Conservation (phyloP, 1,140 invertebrate genomes). For the Octopus sinensis region DNA sequence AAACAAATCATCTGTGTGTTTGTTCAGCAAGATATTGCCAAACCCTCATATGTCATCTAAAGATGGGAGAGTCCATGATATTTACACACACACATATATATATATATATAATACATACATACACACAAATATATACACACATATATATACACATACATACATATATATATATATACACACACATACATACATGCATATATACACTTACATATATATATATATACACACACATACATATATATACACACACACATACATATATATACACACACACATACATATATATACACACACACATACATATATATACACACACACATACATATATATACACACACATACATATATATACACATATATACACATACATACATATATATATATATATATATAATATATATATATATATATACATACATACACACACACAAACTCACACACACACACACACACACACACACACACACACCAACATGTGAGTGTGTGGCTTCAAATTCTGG, state of each 20-base stretch:
- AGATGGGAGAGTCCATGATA: no score
- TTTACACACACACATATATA: no score
- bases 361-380: neutral
- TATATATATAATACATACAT: no score
- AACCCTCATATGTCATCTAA: no score
- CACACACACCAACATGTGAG: neutral
- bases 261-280: neutral
- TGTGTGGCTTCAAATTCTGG: no score
- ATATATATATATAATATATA: slow-evolving; percentile 11
- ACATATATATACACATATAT: neutral
- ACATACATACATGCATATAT: neutral
- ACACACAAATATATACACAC: no score
- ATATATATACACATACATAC: no score
- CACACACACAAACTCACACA: neutral
- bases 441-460: neutral
- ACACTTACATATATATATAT: no score
- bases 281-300: no score
- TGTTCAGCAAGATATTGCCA: no score
- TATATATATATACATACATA: neutral
- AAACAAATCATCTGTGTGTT: no score
- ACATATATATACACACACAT: neutral
- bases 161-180: no score
- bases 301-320: neutral
- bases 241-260: neutral
- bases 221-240: neutral